Conservation (phyloP, 2,113 vertebrate genomes). For the Sciurus niger region DNA sequence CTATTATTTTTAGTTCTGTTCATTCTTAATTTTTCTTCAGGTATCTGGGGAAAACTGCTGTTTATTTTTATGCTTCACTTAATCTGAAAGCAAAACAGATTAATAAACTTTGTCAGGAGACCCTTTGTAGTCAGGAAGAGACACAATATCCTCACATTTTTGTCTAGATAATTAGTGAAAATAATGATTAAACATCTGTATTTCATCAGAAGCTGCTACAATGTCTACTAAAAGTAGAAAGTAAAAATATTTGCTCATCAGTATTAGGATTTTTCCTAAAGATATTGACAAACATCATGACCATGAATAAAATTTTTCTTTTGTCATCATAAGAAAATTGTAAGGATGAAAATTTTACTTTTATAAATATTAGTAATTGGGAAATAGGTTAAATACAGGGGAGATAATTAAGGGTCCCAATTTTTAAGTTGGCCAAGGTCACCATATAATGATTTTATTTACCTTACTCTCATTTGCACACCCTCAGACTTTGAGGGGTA, state of each 20-base stretch:
- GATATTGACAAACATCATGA: not conserved
- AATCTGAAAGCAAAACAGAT: constrained; percentile 73
- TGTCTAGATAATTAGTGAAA: constrained; percentile 77
- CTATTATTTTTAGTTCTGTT: constrained; percentile 64
- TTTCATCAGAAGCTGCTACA: constrained; percentile 60
- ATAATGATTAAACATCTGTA: constrained; percentile 37
- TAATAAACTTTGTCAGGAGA: constrained; percentile 52
- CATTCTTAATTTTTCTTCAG: constrained; percentile 58
- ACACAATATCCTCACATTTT: constrained; percentile 57
- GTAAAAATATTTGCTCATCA: constrained; percentile 19
- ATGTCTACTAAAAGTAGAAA: not conserved
- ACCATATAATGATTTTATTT: constrained; percentile 27
- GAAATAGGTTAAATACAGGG: not conserved
- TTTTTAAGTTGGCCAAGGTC: constrained; percentile 50
- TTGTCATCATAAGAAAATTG: constrained; percentile 1
- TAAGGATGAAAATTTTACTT: not conserved
- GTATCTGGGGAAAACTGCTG: constrained; percentile 48
- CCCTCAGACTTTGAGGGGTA: not conserved
- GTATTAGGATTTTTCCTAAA: not conserved
- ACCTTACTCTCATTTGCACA: not conserved
- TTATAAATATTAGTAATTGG: not conserved
- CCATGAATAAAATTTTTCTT: not conserved
- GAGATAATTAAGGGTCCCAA: constrained; percentile 6
- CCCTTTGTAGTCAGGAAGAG: constrained; percentile 41
- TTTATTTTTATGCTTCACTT: constrained; percentile 73